These are phyloP conservation scores for Macaca fascicularis DNA, from an alignment of 2,113 vertebrate species.

Conservation along the genomic window DNA sequence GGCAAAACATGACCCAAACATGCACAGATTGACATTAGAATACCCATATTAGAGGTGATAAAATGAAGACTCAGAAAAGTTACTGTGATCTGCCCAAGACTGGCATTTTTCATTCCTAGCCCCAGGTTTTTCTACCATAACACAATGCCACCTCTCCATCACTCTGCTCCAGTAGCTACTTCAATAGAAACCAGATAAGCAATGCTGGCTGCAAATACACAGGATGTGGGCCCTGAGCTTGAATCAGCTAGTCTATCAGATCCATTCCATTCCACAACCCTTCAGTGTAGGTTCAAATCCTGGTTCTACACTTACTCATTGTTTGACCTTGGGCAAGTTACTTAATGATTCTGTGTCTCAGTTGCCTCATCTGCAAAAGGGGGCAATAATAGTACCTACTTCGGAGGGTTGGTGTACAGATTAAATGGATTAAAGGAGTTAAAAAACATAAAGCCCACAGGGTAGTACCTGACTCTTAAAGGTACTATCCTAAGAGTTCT, in stretches of 20 bases:
- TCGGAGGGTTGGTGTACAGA: background rate
- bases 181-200: background rate
- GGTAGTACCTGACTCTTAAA: background rate
- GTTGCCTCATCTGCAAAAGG: background rate
- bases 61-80: background rate
- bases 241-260: background rate
- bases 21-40: background rate
- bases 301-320: background rate
- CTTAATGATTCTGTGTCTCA: background rate
- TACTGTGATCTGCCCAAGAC: background rate
- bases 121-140: background rate
- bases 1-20: slow-evolving; percentile 16
- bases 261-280: background rate
- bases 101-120: background rate
- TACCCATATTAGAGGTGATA: background rate
- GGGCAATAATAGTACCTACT: background rate
- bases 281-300: slow-evolving; percentile 2
- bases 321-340: slow-evolving; percentile 20
- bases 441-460: background rate
- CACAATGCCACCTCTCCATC: background rate
- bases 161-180: background rate
- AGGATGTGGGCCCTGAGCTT: background rate
- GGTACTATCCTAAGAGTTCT: background rate
- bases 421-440: background rate
- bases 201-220: background rate